These are phyloP conservation scores for Tretioscincus oriximinensis DNA, from an alignment of 2,113 vertebrate species.

Conservation along the genomic window DNA sequence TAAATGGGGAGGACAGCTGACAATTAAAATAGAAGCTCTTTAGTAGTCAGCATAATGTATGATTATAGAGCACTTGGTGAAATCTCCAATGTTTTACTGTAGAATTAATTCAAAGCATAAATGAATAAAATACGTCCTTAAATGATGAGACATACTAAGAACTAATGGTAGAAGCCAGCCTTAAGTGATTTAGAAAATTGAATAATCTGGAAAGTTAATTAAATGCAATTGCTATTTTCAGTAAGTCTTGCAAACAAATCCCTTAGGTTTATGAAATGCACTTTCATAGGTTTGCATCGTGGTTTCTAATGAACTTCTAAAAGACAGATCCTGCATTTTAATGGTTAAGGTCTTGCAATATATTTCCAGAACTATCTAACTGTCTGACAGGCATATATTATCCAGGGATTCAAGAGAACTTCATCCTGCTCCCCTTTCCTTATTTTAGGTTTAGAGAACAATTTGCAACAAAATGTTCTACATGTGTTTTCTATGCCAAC, in stretches of 20 bases:
- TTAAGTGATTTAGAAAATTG: too few species aligned
- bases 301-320: neutral
- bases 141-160: too few species aligned
- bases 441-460: neutral
- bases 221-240: neutral
- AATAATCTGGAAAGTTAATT: too few species aligned
- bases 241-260: neutral
- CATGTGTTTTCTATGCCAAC: neutral
- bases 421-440: neutral
- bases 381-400: neutral
- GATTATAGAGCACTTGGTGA: too few species aligned
- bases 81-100: too few species aligned
- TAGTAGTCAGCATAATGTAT: too few species aligned
- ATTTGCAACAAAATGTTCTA: neutral
- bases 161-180: too few species aligned
- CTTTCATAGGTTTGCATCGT: neutral
- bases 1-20: too few species aligned
- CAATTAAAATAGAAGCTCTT: too few species aligned
- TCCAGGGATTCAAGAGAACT: neutral
- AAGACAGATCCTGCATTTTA: neutral
- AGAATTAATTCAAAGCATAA: too few species aligned
- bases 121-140: too few species aligned
- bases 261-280: neutral
- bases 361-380: neutral
- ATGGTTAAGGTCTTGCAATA: neutral